These are phyloP conservation scores for Rhynchonema sp. DNA, from an alignment of 2,888 invertebrate species.

Conservation along the genomic window DNA sequence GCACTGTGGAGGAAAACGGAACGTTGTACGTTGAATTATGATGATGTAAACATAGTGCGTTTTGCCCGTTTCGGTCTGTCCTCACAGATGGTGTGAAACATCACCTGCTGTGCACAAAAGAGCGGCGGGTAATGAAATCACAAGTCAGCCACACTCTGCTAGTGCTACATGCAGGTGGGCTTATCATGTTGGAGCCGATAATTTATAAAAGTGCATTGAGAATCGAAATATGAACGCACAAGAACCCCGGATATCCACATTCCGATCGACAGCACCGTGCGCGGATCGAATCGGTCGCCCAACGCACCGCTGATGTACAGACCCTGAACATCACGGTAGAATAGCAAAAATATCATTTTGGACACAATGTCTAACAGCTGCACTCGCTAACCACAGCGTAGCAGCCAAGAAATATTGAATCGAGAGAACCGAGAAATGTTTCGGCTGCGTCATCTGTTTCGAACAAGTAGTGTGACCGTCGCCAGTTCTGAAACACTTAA, in stretches of 20 bases:
- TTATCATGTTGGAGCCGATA: too few species aligned
- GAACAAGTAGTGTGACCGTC: neutral
- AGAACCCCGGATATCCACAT: slow-evolving; percentile 29
- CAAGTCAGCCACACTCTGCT: too few species aligned
- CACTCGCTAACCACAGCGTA: slow-evolving; percentile 13
- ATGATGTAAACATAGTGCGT: too few species aligned
- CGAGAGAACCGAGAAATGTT: slow-evolving; percentile 15
- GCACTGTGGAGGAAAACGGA: slow-evolving; percentile 14
- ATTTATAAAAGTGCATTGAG: too few species aligned
- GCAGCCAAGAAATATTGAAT: slow-evolving; percentile 15
- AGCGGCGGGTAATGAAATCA: too few species aligned
- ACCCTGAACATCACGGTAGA: slow-evolving; percentile 22
- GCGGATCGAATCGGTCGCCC: slow-evolving; percentile 32
- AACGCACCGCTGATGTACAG: slow-evolving; percentile 33
- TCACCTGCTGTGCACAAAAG: neutral
- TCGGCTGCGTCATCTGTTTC: slow-evolving; percentile 9
- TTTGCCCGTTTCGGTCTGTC: too few species aligned
- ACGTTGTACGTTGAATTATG: too few species aligned
- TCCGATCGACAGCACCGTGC: slow-evolving; percentile 29
- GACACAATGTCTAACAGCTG: neutral
- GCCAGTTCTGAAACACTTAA: neutral
- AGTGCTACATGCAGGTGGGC: too few species aligned
- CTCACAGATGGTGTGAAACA: too few species aligned
- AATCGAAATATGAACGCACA: too few species aligned
- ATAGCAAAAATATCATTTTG: neutral